These are phyloP conservation scores for Acrobasis suavella DNA, from an alignment of 2,888 invertebrate species.

Conservation along the genomic window DNA sequence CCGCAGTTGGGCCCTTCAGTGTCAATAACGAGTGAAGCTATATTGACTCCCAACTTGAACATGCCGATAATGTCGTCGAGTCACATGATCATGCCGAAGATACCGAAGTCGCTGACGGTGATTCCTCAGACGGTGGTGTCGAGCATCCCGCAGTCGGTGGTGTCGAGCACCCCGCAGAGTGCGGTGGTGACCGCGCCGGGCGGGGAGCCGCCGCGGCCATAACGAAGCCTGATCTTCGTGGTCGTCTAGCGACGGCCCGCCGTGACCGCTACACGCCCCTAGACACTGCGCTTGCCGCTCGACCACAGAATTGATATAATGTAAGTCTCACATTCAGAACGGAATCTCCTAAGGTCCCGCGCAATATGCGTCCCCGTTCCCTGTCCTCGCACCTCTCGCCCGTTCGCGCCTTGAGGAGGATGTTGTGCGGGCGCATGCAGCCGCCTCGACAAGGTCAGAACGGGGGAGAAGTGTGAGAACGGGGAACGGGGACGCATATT, in stretches of 20 bases:
- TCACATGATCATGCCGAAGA: conserved; percentile 85
- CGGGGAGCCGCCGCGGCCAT: conserved; percentile 52
- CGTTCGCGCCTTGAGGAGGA: too few relatives aligned
- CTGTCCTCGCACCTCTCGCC: too few relatives aligned
- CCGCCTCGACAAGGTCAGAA: too few relatives aligned
- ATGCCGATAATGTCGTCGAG: conserved; percentile 53
- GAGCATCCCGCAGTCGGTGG: conserved; percentile 34
- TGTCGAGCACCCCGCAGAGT: conserved; percentile 26
- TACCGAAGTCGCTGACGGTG: conserved; percentile 91
- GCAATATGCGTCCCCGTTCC: too few relatives aligned
- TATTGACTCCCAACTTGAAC: conserved; percentile 43
- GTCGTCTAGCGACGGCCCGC: conserved; percentile 54
- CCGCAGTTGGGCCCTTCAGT: conserved; percentile 62
- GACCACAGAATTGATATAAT: neutral
- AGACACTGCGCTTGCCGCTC: conserved; percentile 15
- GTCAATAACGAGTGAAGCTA: conserved; percentile 57
- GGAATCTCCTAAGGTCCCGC: too few relatives aligned
- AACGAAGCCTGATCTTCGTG: conserved; percentile 67
- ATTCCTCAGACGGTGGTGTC: conserved; percentile 84
- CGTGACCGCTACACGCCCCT: conserved; percentile 33
- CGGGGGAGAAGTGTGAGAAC: too few relatives aligned
- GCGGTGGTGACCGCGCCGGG: conserved; percentile 36
- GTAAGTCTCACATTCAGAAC: too few relatives aligned
- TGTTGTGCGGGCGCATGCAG: too few relatives aligned
- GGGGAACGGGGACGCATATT: too few relatives aligned